Evolutionary conservation across 2,888 invertebrate species (phyloP), one percentile per base, ranked within the genome.

Genomic region (Horisme vitalbata): DNA sequence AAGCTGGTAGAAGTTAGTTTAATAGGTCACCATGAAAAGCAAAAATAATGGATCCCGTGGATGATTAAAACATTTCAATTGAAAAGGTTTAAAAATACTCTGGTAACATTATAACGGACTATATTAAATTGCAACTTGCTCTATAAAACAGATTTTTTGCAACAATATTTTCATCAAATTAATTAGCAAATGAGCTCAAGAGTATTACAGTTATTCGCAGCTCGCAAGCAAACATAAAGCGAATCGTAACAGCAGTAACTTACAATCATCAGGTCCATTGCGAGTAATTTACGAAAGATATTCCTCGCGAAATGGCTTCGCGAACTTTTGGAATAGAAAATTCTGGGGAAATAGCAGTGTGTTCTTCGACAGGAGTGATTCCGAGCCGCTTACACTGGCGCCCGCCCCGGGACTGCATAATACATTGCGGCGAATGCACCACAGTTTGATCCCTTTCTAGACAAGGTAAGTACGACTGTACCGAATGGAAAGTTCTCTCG

Each of bases 381-480:
- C 72, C 72, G 80, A 83, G 84, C 79, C 79, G 85, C 84, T 84
- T 83, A 84, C 78, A 79, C 70, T 66, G 72, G 71, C 76, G 74
- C 71, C 70, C 77, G 76, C 66, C 61, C 68, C 62, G 72, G 61
- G 75, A 79, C 86, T 89, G 89, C 89, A 89, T 89, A 88, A 89
- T 86, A 87, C 85, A 89, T 88, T 76, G 81, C 80, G 71, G 79
- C 69, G 86, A 86, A 85, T 88, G 89, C 85, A 84, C 84, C 82
- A 64, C 86, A 87, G 82, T 85, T 85, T 86, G 86, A 88, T 88
- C 87, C 85, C 78, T 82, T 80, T 78, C 84, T 80, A 85, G 86
- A 87, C 86, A 83, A 82, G 80, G 84, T 83, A 88, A 86, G 87
- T 83, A 84, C 79, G 73, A 82, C 71, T 83, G 74, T 76, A 66